phyloP scores from a whole-genome alignment of 2,113 vertebrate species.

The Urocitellus parryii region DNA sequence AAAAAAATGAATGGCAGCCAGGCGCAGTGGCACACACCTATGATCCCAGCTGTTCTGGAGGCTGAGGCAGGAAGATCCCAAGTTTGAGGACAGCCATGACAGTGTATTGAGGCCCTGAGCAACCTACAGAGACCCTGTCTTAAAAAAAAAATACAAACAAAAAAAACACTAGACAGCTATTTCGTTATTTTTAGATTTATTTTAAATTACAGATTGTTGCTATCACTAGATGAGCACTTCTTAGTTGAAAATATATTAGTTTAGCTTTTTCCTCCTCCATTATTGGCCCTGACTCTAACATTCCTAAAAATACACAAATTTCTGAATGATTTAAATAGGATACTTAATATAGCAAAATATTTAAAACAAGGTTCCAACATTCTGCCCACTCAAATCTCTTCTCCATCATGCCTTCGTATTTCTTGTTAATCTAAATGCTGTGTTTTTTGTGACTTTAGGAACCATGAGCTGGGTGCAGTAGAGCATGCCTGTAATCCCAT shows the following conservation, averaged over 20 bases:
- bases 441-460: too few species aligned
- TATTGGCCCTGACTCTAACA: conserved; percentile 60
- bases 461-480: too few species aligned
- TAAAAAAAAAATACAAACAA: not conserved
- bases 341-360: conserved; percentile 61
- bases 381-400: not conserved
- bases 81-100: not conserved
- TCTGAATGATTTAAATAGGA: conserved; percentile 64
- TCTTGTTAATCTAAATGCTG: not conserved
- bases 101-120: not conserved
- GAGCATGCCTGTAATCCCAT: too few species aligned
- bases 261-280: conserved; percentile 43
- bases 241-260: not conserved
- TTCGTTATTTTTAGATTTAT: conserved; percentile 52
- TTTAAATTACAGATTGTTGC: not conserved
- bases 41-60: not conserved
- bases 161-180: not conserved
- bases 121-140: not conserved
- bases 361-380: conserved; percentile 61
- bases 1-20: not conserved
- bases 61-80: not conserved
- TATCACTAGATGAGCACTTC: not conserved
- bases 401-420: not conserved
- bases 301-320: conserved; percentile 78
- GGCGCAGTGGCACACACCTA: too few species aligned